These are phyloP conservation scores for Lerista edwardsae DNA, from an alignment of 2,797 vertebrate species.

Conservation along the genomic window DNA sequence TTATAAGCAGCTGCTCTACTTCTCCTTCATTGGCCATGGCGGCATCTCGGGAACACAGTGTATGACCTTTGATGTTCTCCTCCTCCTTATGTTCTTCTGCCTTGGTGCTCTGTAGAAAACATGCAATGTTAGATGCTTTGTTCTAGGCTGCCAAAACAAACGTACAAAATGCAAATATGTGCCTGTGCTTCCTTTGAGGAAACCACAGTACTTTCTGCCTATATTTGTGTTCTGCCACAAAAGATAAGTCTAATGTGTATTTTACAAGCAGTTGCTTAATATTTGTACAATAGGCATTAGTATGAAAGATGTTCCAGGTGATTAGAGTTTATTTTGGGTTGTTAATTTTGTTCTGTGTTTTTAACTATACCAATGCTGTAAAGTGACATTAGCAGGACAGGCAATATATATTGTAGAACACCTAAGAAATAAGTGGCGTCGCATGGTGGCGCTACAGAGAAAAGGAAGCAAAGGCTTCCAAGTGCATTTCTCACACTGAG, in stretches of 20 bases:
- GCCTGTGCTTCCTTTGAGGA: not conserved
- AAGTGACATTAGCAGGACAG: not conserved
- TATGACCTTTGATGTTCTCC: not conserved
- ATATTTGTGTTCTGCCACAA: not conserved
- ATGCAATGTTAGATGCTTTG: not conserved
- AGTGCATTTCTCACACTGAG: not conserved
- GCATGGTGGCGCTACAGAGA: too few relatives aligned
- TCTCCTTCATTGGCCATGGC: not conserved
- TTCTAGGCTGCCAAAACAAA: constrained; percentile 19
- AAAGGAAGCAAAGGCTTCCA: not conserved
- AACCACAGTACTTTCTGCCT: not conserved
- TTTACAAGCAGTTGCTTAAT: not conserved
- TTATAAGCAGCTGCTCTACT: constrained; percentile 1
- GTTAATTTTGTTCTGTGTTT: not conserved
- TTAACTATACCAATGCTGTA: not conserved
- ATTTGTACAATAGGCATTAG: constrained; percentile 14
- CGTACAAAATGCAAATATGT: not conserved
- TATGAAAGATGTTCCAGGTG: not conserved
- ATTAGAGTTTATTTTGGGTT: constrained; percentile 13
- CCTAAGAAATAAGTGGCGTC: too few relatives aligned
- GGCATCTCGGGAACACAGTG: not conserved
- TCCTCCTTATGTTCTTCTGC: not conserved
- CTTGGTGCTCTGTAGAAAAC: not conserved
- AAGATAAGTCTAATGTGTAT: constrained; percentile 13
- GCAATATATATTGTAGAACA: too few relatives aligned